Percentiles rank a stretch among this genome's conserved stretches.
These are phyloP conservation scores for Reticulitermes lucifugus DNA, from an alignment of 2,888 invertebrate species.

Conservation along the genomic window DNA sequence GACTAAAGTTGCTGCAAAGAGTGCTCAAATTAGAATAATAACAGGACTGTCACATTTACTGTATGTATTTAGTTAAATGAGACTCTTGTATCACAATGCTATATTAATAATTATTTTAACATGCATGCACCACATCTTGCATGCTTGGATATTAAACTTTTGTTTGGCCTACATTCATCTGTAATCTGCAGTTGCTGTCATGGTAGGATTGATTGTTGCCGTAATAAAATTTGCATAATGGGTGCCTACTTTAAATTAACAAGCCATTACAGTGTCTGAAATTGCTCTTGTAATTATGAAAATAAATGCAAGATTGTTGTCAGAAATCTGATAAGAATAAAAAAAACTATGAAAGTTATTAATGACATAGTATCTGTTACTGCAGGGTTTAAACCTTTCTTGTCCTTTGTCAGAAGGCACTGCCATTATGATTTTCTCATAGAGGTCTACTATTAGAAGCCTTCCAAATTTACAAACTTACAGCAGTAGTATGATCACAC, in stretches of 20 bases:
- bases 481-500: no score
- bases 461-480: no score
- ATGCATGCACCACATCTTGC: not conserved
- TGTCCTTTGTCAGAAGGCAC: no score
- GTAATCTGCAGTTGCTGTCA: not conserved
- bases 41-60: conserved; percentile 2
- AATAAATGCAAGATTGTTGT: not conserved
- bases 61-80: not conserved
- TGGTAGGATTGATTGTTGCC: not conserved
- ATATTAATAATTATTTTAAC: conserved; percentile 13
- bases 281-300: not conserved
- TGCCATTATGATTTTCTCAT: no score
- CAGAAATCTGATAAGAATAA: not conserved
- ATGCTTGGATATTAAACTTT: not conserved
- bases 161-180: conserved; percentile 20
- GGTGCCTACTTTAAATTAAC: not conserved
- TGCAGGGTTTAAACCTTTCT: not conserved
- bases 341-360: not conserved
- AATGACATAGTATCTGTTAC: not conserved
- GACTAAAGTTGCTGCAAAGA: not conserved
- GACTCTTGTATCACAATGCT: not conserved
- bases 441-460: no score
- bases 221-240: not conserved
- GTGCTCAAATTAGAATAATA: conserved; percentile 31
- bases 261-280: not conserved